Percentiles rank a stretch among this genome's conserved stretches.
Evolutionary conservation across 1,140 invertebrate genomes (phyloP).

Genomic region (Himalopsyche phryganea): DNA sequence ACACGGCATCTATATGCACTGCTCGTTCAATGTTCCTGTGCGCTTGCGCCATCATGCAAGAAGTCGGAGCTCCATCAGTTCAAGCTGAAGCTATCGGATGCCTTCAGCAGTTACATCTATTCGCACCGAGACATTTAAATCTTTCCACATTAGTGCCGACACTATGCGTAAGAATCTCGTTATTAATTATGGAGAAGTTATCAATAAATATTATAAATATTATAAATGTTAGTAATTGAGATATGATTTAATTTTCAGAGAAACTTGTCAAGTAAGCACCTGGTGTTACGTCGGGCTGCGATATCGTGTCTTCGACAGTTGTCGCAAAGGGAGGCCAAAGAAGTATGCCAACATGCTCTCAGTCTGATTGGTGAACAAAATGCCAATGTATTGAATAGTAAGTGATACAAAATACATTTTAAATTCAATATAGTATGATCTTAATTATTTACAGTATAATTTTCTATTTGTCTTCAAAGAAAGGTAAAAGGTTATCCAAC

Average conservation of each 20-base stretch:
- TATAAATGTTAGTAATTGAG: too few relatives aligned
- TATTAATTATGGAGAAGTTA: too few relatives aligned
- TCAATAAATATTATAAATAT: too few relatives aligned
- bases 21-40: slow-evolving; percentile 78
- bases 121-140: slow-evolving; percentile 92
- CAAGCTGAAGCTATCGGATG: slow-evolving; percentile 95
- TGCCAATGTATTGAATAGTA: slow-evolving; percentile 17
- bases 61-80: slow-evolving; percentile 84
- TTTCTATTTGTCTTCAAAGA: too few relatives aligned
- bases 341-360: slow-evolving; percentile 90
- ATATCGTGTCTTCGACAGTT: slow-evolving; percentile 93
- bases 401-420: background rate
- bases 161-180: slow-evolving; percentile 74
- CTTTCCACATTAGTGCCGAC: slow-evolving; percentile 88
- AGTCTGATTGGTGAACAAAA: slow-evolving; percentile 30
- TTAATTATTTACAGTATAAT: too few relatives aligned
- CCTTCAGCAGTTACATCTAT: slow-evolving; percentile 95
- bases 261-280: slow-evolving; percentile 82
- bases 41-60: slow-evolving; percentile 90
- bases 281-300: slow-evolving; percentile 87
- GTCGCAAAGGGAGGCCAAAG: slow-evolving; percentile 91
- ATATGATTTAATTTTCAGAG: slow-evolving; percentile 53
- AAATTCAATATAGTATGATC: background rate
- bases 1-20: slow-evolving; percentile 64
- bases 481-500: too few relatives aligned